Conservation (phyloP, 92 coral and sea anemone species). For the Zoanthus gigantus region DNA sequence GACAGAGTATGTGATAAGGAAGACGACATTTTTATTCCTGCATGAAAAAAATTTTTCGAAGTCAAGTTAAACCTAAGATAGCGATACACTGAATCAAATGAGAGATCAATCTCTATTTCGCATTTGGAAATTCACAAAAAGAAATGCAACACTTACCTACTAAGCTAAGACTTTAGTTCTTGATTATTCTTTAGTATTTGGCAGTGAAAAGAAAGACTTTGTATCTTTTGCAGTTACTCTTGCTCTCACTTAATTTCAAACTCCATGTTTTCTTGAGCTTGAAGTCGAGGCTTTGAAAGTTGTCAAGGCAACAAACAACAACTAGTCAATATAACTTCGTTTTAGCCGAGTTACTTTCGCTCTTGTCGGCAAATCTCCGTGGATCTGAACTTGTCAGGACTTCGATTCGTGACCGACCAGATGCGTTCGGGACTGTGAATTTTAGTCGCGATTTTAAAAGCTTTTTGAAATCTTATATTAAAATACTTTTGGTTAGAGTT, state of each 20-base stretch:
- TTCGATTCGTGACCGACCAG: too few species aligned
- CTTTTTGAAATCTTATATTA: background rate
- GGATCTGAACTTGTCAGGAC: too few species aligned
- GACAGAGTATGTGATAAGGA: constrained; percentile 83
- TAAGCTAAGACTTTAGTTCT: background rate
- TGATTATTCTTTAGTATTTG: background rate
- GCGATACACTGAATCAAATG: too few species aligned
- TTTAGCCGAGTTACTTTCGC: background rate
- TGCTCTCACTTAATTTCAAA: background rate
- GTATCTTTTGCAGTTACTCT: background rate
- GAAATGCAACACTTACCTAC: background rate
- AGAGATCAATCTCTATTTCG: background rate
- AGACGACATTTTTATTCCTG: constrained; percentile 13
- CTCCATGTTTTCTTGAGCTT: constrained; percentile 42
- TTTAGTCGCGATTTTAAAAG: background rate
- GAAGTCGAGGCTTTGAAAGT: constrained; percentile 37
- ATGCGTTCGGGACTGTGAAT: too few species aligned
- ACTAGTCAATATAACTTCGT: constrained; percentile 8
- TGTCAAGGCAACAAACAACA: constrained; percentile 35
- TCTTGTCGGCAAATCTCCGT: background rate
- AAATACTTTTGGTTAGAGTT: background rate
- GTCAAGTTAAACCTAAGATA: background rate
- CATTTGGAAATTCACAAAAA: background rate
- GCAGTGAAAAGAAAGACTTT: background rate
- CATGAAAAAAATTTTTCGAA: background rate